A percentile compares a stretch with the other conserved stretches of the same genome.
Conservation (phyloP, 2,113 vertebrate genomes). For the Ceyx margarethae region DNA sequence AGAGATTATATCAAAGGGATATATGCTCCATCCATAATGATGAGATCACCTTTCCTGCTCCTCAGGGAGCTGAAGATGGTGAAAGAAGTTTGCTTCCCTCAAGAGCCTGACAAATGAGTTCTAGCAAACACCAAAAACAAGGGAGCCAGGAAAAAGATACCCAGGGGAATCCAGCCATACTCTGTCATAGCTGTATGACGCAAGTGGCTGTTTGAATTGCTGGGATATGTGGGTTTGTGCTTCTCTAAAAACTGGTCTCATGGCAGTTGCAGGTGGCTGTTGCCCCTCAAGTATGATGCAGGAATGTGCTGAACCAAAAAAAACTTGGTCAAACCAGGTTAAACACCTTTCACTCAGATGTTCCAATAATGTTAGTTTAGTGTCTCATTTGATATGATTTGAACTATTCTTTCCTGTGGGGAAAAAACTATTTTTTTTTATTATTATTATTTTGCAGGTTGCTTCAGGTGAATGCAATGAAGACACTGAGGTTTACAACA, state of each 20-base stretch:
- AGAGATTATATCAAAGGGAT: slow-evolving; percentile 18
- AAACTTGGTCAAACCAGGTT: neutral
- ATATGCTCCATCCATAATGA: slow-evolving; percentile 13
- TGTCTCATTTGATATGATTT: neutral
- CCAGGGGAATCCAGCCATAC: neutral
- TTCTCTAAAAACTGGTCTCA: neutral
- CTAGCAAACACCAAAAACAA: neutral
- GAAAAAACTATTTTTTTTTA: neutral
- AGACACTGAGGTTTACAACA: slow-evolving; percentile 97
- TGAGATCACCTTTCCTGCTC: slow-evolving; percentile 32
- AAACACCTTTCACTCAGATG: neutral
- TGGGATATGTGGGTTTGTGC: neutral
- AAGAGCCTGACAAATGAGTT: neutral
- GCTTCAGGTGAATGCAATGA: slow-evolving; percentile 97
- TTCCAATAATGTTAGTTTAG: neutral
- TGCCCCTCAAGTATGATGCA: neutral
- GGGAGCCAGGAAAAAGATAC: neutral
- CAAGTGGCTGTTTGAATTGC: neutral
- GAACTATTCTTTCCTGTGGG: neutral
- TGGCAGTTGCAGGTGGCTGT: neutral
- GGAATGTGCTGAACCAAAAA: neutral
- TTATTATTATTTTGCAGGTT: slow-evolving; percentile 78
- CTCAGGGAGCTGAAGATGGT: neutral
- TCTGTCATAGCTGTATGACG: neutral
- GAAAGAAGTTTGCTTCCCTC: neutral